Evolutionary conservation across 2,113 vertebrate genomes (phyloP).

Genomic region (Cryptotis parvus): DNA sequence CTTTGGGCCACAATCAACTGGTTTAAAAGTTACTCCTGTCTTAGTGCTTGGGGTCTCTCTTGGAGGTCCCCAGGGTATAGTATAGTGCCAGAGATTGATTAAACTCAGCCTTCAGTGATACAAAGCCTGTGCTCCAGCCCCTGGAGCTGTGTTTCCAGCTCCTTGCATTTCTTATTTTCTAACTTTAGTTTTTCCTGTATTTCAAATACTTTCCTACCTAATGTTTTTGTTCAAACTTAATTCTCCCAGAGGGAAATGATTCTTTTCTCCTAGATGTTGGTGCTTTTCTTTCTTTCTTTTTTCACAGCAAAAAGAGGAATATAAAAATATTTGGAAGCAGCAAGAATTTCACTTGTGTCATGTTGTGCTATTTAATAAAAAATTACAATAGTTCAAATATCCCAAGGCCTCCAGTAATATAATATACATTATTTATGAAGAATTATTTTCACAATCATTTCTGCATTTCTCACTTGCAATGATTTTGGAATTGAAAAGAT

Average conservation of each 20-base stretch:
- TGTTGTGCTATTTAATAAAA: not conserved
- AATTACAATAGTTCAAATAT: not conserved
- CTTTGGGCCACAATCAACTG: no score
- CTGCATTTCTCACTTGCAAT: not conserved
- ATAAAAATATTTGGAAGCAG: constrained; percentile 1
- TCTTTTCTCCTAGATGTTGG: not conserved
- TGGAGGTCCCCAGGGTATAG: no score
- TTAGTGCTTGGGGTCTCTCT: no score
- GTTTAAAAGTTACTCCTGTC: no score
- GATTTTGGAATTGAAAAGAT: no score
- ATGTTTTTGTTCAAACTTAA: constrained; percentile 48
- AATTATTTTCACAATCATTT: not conserved
- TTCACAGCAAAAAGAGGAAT: not conserved
- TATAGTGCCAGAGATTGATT: no score
- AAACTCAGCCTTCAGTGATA: no score
- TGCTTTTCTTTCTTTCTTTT: not conserved
- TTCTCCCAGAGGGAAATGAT: not conserved
- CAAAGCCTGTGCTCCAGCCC: no score
- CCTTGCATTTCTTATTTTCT: not conserved
- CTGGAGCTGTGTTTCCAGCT: no score
- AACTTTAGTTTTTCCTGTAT: not conserved
- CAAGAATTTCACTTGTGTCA: not conserved
- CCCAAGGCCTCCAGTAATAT: not conserved
- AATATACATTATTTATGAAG: not conserved
- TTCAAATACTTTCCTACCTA: not conserved